Evolutionary conservation across 2,113 vertebrate species (phyloP), one percentile per base, ranked within the genome.

Genomic region (Ahaetulla prasina): DNA sequence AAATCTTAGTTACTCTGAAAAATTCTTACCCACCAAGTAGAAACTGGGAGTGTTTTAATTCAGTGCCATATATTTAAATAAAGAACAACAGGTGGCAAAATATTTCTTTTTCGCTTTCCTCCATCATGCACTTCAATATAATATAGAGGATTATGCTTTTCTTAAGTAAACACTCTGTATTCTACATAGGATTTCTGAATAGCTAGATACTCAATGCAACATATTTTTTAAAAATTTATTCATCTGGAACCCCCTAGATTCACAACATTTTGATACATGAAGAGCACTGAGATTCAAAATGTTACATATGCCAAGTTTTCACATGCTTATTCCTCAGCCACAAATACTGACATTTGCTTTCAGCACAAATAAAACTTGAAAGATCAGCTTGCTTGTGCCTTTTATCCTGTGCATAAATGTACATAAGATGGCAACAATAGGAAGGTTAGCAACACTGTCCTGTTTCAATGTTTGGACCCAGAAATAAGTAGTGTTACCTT

Each of bases 191-290:
- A 63, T 90, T 91, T 97, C 95, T 96, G 85, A 95, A 96, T 57
- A 92, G 55, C 95, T 92, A 30, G 90, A 96, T 95, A 95, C 90
- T 95, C 95, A 95, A 97, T 96, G 93, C 85, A 87, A 97, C 54
- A 20, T 95, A 96, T 96, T 90, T 94, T 90, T 47, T 20, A 94
- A 96, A 96, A 93, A 93, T 95, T 96, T 96, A 97, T 97, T 97
- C 94, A 97, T 87, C 91, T 96, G 94, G 96, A 97, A 97, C 94
- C 95, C 96, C 96, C 97, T 97, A 97, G 97, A 97, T 97, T 96
- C 95, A 97, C 96, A 97, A 96, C 96, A 97, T 97, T 96, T 97
- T 97, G 94, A 97, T 97, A 98, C 95, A 98, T 96, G 92, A 97
- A 98, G 89, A 97, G 96, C 95, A 97, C 96, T 92, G 97, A 92